phyloP scores from a whole-genome alignment of 1,140 invertebrate genomes.

The Popillia japonica region DNA sequence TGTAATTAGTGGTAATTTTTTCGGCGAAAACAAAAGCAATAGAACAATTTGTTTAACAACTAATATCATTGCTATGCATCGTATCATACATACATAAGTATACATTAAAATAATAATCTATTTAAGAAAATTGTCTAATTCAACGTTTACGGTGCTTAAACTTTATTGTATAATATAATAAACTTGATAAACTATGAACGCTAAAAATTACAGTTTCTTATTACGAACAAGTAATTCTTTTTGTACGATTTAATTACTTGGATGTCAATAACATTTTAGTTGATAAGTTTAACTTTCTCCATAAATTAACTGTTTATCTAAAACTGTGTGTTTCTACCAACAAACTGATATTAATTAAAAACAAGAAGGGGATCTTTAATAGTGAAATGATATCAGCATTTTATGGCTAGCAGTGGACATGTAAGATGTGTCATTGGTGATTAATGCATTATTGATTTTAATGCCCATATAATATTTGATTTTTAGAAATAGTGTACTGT shows the following conservation, averaged over 20 bases:
- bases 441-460: no score
- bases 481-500: no score
- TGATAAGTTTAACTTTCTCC: constrained; percentile 21
- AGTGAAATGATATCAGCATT: neutral
- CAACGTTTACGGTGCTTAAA: neutral
- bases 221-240: neutral
- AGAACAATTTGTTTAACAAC: neutral
- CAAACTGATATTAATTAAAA: neutral
- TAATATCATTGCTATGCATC: neutral
- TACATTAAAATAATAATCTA: neutral
- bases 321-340: neutral
- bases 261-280: constrained; percentile 27
- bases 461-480: no score
- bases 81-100: neutral
- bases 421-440: no score
- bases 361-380: neutral
- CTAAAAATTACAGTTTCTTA: neutral
- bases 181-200: constrained; percentile 6
- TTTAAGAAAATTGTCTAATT: constrained; percentile 10
- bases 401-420: no score
- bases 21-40: neutral
- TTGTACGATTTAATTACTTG: constrained; percentile 7
- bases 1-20: neutral
- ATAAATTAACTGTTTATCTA: constrained; percentile 16
- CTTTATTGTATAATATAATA: neutral